These are phyloP conservation scores for Brachionus paranguensis DNA, from an alignment of 1,140 invertebrate species.

Conservation along the genomic window DNA sequence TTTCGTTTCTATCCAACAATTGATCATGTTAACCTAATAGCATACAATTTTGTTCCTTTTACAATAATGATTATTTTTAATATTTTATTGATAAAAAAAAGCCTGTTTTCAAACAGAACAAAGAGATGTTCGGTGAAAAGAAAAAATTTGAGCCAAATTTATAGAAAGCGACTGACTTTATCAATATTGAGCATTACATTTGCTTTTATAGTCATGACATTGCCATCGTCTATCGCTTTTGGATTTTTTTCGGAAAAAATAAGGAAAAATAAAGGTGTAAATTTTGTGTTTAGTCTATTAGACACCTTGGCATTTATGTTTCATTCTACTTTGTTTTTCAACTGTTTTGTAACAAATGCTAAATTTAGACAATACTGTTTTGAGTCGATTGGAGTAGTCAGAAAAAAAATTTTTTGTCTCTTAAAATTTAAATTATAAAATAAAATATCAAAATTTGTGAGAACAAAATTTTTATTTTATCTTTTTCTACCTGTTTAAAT, in stretches of 20 bases:
- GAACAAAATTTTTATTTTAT: no score
- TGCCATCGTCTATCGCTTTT: neutral
- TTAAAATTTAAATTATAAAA: neutral
- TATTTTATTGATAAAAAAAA: neutral
- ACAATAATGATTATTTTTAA: conserved; percentile 23
- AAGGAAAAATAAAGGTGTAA: neutral
- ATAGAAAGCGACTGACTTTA: neutral
- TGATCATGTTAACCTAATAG: neutral
- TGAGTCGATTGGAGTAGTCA: neutral
- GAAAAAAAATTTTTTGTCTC: neutral
- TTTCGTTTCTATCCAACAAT: neutral
- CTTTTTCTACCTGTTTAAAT: no score
- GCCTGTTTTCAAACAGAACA: neutral
- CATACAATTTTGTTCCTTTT: conserved; percentile 5
- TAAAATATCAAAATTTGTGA: no score
- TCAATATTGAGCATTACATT: conserved; percentile 14
- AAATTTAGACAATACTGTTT: conserved; percentile 11
- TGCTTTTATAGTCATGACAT: conserved; percentile 12
- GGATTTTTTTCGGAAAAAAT: neutral
- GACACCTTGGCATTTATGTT: neutral
- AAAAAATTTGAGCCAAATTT: neutral
- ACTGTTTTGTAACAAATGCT: neutral
- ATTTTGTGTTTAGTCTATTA: neutral
- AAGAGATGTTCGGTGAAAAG: neutral
- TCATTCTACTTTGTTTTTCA: neutral